phyloP scores from a whole-genome alignment of 2,113 vertebrate species.

The Pluvialis apricaria region DNA sequence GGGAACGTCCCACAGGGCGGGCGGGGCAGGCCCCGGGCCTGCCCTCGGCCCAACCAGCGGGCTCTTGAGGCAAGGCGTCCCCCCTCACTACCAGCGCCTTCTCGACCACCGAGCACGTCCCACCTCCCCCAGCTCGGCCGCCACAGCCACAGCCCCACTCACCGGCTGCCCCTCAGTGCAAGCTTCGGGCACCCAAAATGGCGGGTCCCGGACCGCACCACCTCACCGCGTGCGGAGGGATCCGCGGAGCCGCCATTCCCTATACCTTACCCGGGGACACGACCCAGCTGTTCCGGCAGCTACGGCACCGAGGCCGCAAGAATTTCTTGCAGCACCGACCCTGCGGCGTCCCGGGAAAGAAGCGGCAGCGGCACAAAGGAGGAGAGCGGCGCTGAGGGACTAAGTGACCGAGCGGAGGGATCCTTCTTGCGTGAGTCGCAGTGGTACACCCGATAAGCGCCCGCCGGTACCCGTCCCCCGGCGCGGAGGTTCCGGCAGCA shows the following conservation, averaged over 20 bases:
- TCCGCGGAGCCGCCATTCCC: accelerated
- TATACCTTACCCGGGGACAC: accelerated
- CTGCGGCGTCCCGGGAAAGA: too few relatives aligned
- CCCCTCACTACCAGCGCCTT: accelerated
- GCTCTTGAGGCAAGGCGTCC: accelerated
- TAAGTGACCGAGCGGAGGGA: not conserved
- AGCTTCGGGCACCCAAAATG: not conserved
- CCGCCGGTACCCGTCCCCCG: not conserved
- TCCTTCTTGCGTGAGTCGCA: accelerated
- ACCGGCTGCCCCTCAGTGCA: accelerated
- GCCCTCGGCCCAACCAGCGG: not conserved
- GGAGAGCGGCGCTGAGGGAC: not conserved
- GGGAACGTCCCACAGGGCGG: not conserved
- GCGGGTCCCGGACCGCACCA: accelerated
- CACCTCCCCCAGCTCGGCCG: not conserved
- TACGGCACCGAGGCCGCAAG: not conserved
- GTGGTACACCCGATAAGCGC: accelerated
- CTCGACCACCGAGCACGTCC: not conserved
- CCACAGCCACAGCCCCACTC: accelerated
- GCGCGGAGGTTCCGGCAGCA: not conserved
- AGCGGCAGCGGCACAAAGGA: too few relatives aligned
- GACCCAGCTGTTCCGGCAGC: not conserved
- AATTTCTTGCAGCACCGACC: accelerated
- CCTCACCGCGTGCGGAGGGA: not conserved
- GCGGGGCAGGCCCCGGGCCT: not conserved